Base-by-base conservation (phyloP, 2,888 invertebrate genomes). In the Amblyjoppa proteus region DNA sequence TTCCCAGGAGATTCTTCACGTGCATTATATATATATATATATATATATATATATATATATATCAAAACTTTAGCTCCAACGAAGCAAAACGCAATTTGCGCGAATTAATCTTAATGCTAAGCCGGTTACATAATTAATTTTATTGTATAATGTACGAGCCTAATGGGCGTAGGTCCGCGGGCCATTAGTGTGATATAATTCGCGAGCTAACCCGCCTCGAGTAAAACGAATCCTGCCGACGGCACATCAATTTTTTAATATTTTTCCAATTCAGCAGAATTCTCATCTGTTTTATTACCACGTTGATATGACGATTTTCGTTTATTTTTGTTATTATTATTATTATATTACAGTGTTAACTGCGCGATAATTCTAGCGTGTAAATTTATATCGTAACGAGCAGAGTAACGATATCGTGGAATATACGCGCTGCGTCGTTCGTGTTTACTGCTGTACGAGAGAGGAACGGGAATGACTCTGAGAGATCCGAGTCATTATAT, bases 41-140 rank as follows among this genome's bases (percentile, higher is more conserved):
- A 28, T 58, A 58, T 58, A n/a, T n/a, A n/a, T n/a, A n/a, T n/a
- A n/a, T n/a, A n/a, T 31, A 45, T 31, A 51, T 38, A 61, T 34
- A 38, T 38, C 64, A 13, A 49, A 61, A 61, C 31, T 61, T 28
- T 56, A 38, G 20, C 79, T 53, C 16, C 53, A 5, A 20, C 31
- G 25, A 56, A 73, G 16, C 51, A 58, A 45, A 66, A 70, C 71
- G 68, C 31, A 51, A 64, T 73, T 28, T 64, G 13, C 68, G 41
- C 53, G 25, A 56, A 66, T 81, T 64, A 75, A 61, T 58, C n/a
- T 45, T 68, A 38, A 28, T 66, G 66, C 56, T 41, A 38, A 45
- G 25, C 71, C 25, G 20, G 34, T 74, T 74, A 45, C 45, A 66
- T 31, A 74, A 81, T 81, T 81, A 68, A 81, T 81, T 81, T 74